Evolutionary conservation across 2,113 vertebrate genomes (phyloP), one percentile per base, ranked within the genome.

Genomic region (Globicephala melas): DNA sequence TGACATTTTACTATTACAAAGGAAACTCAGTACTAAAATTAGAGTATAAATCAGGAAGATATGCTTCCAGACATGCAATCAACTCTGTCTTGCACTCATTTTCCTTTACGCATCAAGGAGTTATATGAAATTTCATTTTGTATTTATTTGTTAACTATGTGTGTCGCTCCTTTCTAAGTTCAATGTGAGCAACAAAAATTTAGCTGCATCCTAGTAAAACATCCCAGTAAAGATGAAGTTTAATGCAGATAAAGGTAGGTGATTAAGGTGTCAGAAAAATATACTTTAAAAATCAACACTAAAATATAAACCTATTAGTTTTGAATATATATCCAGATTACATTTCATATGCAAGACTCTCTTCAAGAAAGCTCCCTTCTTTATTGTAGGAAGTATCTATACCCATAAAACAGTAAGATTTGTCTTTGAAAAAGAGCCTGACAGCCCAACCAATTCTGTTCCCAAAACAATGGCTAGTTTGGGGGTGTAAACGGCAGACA

Each of bases 41-140:
- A 98, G 98, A 98, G 95, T 97, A 96, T 98, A 98, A 98, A 99
- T 98, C 98, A 98, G 98, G 96, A 97, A 97, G 97, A 98, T 97
- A 98, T 92, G 97, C 98, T 96, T 82, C 83, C 87, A 98, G 98
- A 98, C 97, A n/a, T 0, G 95, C 97, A 97, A 97, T 97, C 98
- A 98, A 85, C 98, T 95, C 76, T 31, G 95, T 97, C 95, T 98
- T 97, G 96, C 94, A 88, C 97, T 98, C 95, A 63, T 91, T 97
- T 98, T 94, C 97, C 97, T 97, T 86, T 53, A 85, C 1, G 65
- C 97, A 97, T 44, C 93, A 33, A 93, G 81, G 79, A 82, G 70
- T 96, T 96, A 55, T 68, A 68, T 88, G 62, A 84, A 96, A 95
- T 96, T 96, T 98, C 5, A 33, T 67, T 92, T 41, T 0, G 50